These are phyloP conservation scores for Azemiops feae DNA, from an alignment of 2,113 vertebrate species.

Conservation along the genomic window DNA sequence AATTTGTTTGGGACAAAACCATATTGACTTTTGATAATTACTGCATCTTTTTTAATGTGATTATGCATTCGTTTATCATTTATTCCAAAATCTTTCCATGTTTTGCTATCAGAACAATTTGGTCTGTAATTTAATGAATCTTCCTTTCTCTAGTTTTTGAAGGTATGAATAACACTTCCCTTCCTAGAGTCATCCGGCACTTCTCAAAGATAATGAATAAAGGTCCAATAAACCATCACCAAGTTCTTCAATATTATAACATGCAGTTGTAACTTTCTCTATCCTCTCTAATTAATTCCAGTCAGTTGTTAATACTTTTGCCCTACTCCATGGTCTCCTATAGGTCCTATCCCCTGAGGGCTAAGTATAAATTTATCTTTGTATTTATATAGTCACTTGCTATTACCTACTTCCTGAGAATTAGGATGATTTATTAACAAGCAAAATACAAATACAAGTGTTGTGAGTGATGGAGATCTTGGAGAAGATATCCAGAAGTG, in stretches of 20 bases:
- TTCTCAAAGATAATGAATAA: not conserved
- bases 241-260: not conserved
- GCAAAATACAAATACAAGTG: not conserved
- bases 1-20: not conserved
- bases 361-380: not conserved
- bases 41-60: not conserved
- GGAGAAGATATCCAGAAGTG: no score
- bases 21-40: not conserved
- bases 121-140: not conserved
- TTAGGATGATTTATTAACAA: not conserved
- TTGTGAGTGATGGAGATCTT: not conserved
- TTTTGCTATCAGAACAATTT: not conserved
- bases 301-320: not conserved
- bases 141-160: not conserved
- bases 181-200: not conserved
- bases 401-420: not conserved
- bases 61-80: not conserved
- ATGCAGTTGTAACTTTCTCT: not conserved
- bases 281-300: not conserved
- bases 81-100: not conserved
- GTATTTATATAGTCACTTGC: not conserved
- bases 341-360: not conserved
- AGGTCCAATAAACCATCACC: not conserved
- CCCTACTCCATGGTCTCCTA: not conserved
- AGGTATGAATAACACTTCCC: not conserved